Evolutionary conservation across 2,113 vertebrate genomes (phyloP), one percentile per base, ranked within the genome.

Genomic region (Cheilinus undulatus): DNA sequence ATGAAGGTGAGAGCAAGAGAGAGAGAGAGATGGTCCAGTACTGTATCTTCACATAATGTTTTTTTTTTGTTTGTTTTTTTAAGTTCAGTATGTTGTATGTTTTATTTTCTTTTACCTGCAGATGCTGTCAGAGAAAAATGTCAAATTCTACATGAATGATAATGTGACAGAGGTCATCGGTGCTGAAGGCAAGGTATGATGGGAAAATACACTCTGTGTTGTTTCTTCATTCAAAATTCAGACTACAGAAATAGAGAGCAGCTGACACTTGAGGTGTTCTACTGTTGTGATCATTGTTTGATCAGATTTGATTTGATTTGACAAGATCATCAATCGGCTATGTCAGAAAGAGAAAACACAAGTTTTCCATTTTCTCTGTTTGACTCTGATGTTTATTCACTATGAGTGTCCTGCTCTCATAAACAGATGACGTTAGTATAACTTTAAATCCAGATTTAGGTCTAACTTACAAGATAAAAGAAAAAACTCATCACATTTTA

Each of bases 91-190:
- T 12, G 3, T 63, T 28, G 8, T 36, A 69, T 6, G 23, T 63
- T 60, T 52, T 63, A n/a, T 71, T 32, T 22, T 83, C 20, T 19
- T 83, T 23, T 87, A 32, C 52, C 73, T 80, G 51, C 61, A 97
- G 96, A 93, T 94, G 86, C 88, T 96, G 66, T 88, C 90, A 51
- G 90, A 91, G 24, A 90, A 85, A 62, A 88, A 92, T 8, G 94
- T 95, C 69, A 93, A 43, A 65, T 96, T 96, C 81, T 86, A 91
- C 90, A 94, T 95, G 95, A 93, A 94, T 15, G 90, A 92, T 20
- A 89, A 75, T 1, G 84, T 95, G 68, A 34, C 15, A 0, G 93
- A 96, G 77, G 63, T 96, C 68, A 89, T 58, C 67, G 95, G 94
- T 24, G 67, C 89, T 26, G 59, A 91, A 7, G 93, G 93, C n/a